Percentiles rank a stretch among this genome's conserved stretches.
These are phyloP conservation scores for Drosophila leonis DNA, from an alignment of 2,888 invertebrate genomes.

Conservation along the genomic window DNA sequence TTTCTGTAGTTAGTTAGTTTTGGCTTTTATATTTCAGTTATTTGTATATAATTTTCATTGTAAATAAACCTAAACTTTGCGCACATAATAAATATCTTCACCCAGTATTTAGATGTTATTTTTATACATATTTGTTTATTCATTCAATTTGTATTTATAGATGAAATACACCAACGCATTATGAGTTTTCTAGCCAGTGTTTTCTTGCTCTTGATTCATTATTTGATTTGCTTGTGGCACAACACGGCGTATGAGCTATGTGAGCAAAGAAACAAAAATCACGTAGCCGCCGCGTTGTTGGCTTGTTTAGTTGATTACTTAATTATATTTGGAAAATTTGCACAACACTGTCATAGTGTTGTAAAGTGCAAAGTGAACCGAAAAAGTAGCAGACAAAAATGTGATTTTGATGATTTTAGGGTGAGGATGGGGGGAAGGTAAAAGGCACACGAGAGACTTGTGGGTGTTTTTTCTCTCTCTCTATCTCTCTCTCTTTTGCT, in stretches of 20 bases:
- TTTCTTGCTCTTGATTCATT: neutral
- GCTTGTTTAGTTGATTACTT: neutral
- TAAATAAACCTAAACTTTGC: neutral
- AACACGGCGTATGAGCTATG: constrained; percentile 2
- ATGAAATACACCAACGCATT: constrained; percentile 2
- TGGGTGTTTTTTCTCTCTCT: too few relatives aligned
- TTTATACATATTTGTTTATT: neutral
- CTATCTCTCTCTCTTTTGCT: neutral
- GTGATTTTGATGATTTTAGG: neutral
- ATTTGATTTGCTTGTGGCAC: neutral
- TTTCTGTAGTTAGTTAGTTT: too few relatives aligned
- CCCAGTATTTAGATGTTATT: neutral
- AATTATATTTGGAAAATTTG: neutral
- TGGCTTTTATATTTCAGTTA: too few relatives aligned
- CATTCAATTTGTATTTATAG: constrained; percentile 1
- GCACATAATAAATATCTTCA: neutral
- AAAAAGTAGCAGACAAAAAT: neutral
- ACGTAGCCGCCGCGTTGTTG: constrained; percentile 2
- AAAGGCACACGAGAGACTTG: neutral
- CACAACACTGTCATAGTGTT: neutral
- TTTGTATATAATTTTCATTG: neutral
- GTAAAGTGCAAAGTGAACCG: neutral
- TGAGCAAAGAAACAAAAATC: neutral
- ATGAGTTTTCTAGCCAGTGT: constrained; percentile 3
- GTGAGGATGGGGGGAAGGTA: neutral